These are phyloP conservation scores for Anthoscopus minutus DNA, from an alignment of 2,113 vertebrate genomes.

Conservation along the genomic window DNA sequence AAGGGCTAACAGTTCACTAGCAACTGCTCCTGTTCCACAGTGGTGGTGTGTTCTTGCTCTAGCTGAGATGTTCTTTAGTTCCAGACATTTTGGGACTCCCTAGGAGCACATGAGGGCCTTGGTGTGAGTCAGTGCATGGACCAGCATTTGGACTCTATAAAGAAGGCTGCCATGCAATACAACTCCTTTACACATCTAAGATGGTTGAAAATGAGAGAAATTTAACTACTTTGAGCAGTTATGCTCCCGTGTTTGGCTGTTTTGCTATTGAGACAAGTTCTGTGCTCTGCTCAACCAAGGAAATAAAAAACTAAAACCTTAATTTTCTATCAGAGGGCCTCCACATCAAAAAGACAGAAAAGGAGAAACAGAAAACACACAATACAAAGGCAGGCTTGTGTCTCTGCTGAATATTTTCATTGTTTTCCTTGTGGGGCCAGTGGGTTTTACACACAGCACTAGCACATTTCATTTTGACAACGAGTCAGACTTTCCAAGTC, in stretches of 20 bases:
- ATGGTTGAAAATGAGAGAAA: neutral
- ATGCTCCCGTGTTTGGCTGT: rapidly evolving
- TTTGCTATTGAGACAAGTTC: neutral
- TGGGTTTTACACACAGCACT: constrained; percentile 41
- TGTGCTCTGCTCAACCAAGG: neutral
- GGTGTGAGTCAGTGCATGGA: neutral
- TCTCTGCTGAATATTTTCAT: constrained; percentile 47
- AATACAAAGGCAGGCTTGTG: constrained; percentile 31
- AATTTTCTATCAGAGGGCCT: neutral
- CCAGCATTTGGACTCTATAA: neutral
- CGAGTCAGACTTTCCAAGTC: constrained; percentile 40
- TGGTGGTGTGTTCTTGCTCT: neutral
- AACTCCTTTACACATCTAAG: neutral
- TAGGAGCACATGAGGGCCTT: neutral
- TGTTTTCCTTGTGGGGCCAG: constrained; percentile 2
- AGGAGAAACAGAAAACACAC: constrained; percentile 26
- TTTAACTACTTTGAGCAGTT: neutral
- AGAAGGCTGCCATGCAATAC: neutral
- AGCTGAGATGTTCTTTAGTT: neutral
- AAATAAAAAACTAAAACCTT: neutral
- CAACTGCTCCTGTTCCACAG: neutral
- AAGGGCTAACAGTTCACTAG: neutral
- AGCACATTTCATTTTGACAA: constrained; percentile 54
- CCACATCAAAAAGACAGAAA: neutral
- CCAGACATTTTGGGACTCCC: neutral